Evolutionary conservation across 2,888 invertebrate genomes (phyloP).

Genomic region (Bugula neritina): DNA sequence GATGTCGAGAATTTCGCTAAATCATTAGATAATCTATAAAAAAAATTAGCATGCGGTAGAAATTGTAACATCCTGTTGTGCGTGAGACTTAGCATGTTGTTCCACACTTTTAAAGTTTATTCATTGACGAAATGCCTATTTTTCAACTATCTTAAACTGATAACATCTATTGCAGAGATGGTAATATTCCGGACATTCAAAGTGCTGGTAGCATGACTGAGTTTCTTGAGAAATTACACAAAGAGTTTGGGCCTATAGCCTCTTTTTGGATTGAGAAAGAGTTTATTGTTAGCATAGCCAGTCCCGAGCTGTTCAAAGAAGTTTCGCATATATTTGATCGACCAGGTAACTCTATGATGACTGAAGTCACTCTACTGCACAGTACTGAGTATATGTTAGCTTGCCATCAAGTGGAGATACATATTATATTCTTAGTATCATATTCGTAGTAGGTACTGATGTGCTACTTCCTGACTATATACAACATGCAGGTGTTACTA

Average conservation of each 20-base stretch:
- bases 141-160: background rate
- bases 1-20: too few relatives aligned
- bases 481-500: too few relatives aligned
- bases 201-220: conserved; percentile 53
- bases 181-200: conserved; percentile 51
- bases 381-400: background rate
- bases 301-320: conserved; percentile 49
- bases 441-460: too few relatives aligned
- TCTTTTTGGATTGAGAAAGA: conserved; percentile 53
- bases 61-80: too few relatives aligned
- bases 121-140: too few relatives aligned
- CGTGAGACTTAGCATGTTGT: too few relatives aligned
- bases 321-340: conserved; percentile 49
- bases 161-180: conserved; percentile 43
- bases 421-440: too few relatives aligned
- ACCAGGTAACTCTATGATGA: conserved; percentile 39
- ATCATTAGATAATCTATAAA: too few relatives aligned
- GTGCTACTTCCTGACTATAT: too few relatives aligned
- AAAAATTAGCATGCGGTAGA: too few relatives aligned
- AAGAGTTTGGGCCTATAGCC: conserved; percentile 48
- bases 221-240: conserved; percentile 50
- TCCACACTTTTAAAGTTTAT: too few relatives aligned
- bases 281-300: conserved; percentile 50
- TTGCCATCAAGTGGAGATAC: too few relatives aligned
- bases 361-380: conserved; percentile 4